Evolutionary conservation across 2,797 vertebrate species (phyloP), one percentile per base, ranked within the genome.

Genomic region (Catamblyrhynchus diadema): DNA sequence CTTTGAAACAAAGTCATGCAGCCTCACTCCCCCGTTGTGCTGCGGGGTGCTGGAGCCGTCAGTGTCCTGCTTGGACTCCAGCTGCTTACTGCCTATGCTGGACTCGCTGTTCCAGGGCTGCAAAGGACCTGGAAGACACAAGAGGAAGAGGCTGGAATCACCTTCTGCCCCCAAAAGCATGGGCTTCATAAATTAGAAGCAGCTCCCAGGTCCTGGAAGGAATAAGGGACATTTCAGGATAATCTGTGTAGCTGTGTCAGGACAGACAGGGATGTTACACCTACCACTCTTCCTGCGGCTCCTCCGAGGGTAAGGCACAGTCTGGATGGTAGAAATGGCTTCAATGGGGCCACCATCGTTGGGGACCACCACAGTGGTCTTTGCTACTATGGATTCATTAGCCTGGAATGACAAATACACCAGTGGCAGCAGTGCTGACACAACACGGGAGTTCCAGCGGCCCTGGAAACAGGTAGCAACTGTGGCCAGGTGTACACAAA

Each of bases 1-100:
- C 98, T 99, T 99, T 5, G 99, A 99, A 61, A 99, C 98, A 67
- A 99, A 99, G 74, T 99, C 99, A 3, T 99, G 99, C 70, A 98
- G 98, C 74, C 99, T 98, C 93, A 98, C 97, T 27, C 98, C 98
- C 12, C 97, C 98, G 0, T 96, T 98, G 95, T 47, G 97, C 88
- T 99, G 98, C 0, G 99, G 99, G n/a, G 99, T 99, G 90, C 98
- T 93, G 50, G 77, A 98, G 27, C 50, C 92, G 23, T 98, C 98
- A 1, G 72, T 95, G 70, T 98, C 98, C 0, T 83, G 81, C 89
- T 92, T 97, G 45, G 66, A 64, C 74, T 98, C 98, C 51, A 88
- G 44, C 18, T 96, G 97, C 75, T 95, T 97, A 28, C 86, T 98
- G 95, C 98, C 98, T 60, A 98, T 94, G 86, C 98, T 98, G 4